Percentiles rank a stretch among this genome's conserved stretches.
phyloP scores from a whole-genome alignment of 1,140 invertebrate genomes.

The Bombus impatiens region DNA sequence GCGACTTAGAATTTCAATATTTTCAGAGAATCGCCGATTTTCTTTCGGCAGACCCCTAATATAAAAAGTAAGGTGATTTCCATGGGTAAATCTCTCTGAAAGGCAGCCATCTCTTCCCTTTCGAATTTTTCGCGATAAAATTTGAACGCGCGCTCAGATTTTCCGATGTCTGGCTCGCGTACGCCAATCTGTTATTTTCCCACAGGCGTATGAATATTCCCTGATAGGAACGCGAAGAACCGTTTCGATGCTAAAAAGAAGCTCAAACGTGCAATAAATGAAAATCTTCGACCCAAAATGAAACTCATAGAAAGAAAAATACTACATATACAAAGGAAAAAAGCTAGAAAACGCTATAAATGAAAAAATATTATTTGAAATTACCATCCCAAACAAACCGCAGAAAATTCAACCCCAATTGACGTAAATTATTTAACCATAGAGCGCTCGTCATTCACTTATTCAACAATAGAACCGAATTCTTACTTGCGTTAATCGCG shows the following conservation, averaged over 20 bases:
- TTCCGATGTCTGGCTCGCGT: conserved; percentile 18
- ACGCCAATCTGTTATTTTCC: conserved; percentile 43
- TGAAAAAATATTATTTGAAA: neutral
- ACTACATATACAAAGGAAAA: too few species aligned
- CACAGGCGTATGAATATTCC: conserved; percentile 43
- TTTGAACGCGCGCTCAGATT: conserved; percentile 34
- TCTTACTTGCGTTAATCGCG: neutral
- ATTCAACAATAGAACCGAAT: neutral
- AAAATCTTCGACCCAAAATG: neutral
- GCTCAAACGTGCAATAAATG: conserved; percentile 30
- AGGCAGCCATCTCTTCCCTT: conserved; percentile 14
- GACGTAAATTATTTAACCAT: neutral
- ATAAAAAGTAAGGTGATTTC: conserved; percentile 44
- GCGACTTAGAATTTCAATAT: conserved; percentile 12
- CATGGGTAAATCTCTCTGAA: conserved; percentile 20
- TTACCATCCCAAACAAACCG: neutral
- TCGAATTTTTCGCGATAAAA: conserved; percentile 38
- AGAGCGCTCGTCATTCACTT: neutral
- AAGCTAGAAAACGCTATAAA: neutral
- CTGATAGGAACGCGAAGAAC: conserved; percentile 7
- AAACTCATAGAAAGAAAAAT: conserved; percentile 3
- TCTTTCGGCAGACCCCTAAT: neutral
- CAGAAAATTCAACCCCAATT: neutral
- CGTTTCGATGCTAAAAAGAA: conserved; percentile 32
- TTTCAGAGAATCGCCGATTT: neutral